A percentile compares a stretch with the other conserved stretches of the same genome.
phyloP scores from a whole-genome alignment of 2,797 vertebrate species.

The Bufotes viridis region DNA sequence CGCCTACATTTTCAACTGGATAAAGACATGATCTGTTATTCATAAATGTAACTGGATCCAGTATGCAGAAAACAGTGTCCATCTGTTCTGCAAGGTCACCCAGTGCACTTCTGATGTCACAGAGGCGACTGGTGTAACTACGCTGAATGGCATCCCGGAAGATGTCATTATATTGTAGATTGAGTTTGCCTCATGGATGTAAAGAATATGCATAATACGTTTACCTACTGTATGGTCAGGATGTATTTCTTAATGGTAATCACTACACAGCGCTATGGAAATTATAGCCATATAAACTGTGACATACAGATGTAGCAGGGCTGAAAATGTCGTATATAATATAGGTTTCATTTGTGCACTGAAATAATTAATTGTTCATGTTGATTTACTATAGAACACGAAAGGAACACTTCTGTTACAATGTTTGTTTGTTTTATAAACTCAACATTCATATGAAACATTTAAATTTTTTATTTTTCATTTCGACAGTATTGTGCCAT shows the following conservation, averaged over 20 bases:
- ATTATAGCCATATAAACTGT: neutral
- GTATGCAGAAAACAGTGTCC: neutral
- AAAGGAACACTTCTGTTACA: too few species aligned
- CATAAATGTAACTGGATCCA: neutral
- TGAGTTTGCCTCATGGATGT: neutral
- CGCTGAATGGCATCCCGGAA: neutral
- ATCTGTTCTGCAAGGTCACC: neutral
- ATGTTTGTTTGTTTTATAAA: too few species aligned
- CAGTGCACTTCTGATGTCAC: conserved; percentile 21
- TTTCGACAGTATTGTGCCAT: too few species aligned
- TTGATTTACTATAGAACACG: too few species aligned
- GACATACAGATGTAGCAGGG: neutral
- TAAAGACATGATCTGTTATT: neutral
- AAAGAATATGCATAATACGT: neutral
- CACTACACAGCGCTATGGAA: neutral
- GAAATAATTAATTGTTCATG: too few species aligned
- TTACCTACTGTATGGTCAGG: neutral
- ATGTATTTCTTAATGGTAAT: neutral
- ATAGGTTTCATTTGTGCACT: neutral
- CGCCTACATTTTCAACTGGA: neutral
- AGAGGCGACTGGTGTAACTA: neutral
- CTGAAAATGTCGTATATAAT: neutral
- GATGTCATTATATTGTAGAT: conserved; percentile 6
- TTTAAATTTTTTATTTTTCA: too few species aligned
- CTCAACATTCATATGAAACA: too few species aligned